phyloP scores from a whole-genome alignment of 2,797 vertebrate genomes.

The Halcyon smyrnensis region DNA sequence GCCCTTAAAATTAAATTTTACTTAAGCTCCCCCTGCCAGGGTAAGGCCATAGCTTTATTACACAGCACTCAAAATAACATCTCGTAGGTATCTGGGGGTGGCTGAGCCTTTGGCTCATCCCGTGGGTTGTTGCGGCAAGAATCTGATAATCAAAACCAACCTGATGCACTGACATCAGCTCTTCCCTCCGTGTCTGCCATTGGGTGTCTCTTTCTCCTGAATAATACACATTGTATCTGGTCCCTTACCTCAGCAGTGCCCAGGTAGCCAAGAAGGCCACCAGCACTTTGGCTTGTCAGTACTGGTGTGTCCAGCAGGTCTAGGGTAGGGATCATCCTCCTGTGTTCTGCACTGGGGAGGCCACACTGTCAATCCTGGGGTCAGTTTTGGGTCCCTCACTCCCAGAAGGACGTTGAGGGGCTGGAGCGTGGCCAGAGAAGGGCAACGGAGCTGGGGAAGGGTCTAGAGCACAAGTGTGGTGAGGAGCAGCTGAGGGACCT shows the following conservation, averaged over 20 bases:
- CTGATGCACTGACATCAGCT: background rate
- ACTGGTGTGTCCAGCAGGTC: too few species aligned
- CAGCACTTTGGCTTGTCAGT: too few species aligned
- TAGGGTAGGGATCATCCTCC: too few species aligned
- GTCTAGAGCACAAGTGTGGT: too few species aligned
- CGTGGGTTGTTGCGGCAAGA: background rate
- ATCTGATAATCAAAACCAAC: background rate
- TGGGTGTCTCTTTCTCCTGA: background rate
- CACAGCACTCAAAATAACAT: background rate
- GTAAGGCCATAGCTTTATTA: background rate
- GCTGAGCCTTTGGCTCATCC: background rate
- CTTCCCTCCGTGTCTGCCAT: background rate
- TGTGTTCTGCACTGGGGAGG: too few species aligned
- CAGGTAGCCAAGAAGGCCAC: too few species aligned
- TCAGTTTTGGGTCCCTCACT: too few species aligned
- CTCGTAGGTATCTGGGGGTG: background rate
- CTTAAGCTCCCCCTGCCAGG: background rate
- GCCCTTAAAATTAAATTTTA: background rate
- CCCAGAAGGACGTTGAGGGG: too few species aligned
- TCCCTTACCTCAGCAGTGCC: background rate
- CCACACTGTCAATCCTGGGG: too few species aligned
- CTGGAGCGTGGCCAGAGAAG: too few species aligned
- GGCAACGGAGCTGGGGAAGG: too few species aligned
- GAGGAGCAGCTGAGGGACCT: too few species aligned
- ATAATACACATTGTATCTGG: rapidly evolving